A percentile compares a stretch with the other conserved stretches of the same genome.
Evolutionary conservation across 2,797 vertebrate species (phyloP).

Genomic region (Rallus crepitans): DNA sequence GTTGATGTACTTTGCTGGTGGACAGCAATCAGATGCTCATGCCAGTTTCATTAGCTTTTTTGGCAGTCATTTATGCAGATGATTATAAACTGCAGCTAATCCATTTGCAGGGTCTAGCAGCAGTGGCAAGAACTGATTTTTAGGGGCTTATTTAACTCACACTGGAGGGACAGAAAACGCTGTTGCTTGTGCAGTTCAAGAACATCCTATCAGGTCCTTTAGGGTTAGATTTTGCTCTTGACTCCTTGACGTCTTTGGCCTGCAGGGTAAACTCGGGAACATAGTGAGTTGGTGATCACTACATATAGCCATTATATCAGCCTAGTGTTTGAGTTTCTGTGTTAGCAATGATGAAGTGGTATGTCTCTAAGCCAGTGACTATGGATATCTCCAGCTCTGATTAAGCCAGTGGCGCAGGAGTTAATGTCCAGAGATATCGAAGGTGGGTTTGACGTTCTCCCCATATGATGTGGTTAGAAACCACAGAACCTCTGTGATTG

Average conservation of each 20-base stretch:
- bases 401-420: neutral
- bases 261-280: neutral
- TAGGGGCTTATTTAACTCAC: neutral
- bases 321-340: neutral
- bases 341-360: neutral
- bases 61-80: neutral
- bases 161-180: neutral
- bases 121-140: neutral
- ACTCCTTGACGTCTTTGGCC: neutral
- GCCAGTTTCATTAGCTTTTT: slow-evolving; percentile 14
- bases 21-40: neutral
- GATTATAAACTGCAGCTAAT: neutral
- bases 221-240: neutral
- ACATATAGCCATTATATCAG: neutral
- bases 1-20: neutral
- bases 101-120: neutral
- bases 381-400: neutral
- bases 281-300: neutral
- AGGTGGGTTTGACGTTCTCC: neutral
- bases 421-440: neutral
- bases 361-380: neutral
- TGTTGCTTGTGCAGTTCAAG: fast-evolving
- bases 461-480: neutral
- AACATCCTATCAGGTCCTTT: neutral
- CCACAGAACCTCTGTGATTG: neutral